Evolutionary conservation across 2,888 invertebrate species (phyloP), one percentile per base, ranked within the genome.

Genomic region (Microplitis manilae): DNA sequence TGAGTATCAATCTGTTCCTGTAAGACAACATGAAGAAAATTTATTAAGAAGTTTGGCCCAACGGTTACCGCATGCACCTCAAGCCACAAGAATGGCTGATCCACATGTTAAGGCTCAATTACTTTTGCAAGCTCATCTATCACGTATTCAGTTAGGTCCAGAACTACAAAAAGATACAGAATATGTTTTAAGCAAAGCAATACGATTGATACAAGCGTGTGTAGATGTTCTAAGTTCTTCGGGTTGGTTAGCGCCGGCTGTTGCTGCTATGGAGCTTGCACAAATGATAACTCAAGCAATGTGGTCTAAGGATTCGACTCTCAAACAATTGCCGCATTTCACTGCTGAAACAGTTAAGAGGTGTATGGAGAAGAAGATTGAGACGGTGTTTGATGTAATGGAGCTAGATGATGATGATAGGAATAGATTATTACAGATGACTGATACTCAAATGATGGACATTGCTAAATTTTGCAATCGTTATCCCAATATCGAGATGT

Each of bases 211-310:
- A 87, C 96, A 96, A 87, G 99, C 99, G 0, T 99, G 99, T 90
- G 99, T 99, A 41, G 93, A 98, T 90, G 97, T 98, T 8, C 90
- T 98, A 60, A 96, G 95, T 88, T 97, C 97, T 67, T 98, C 98
- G 85, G 99, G 99, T 50, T 99, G 99, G 99, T 92, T 99, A 71
- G 95, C 97, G 0, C 99, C 99, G 0, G 99, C 99, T 4, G 96
- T 99, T 62, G 98, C 98, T 17, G 98, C 99, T 85, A 99, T 99
- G 99, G 99, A 99, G 91, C 92, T 99, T 86, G 98, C 99, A 0
- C 99, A 99, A 91, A 99, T 99, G 99, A 96, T 97, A 1, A 99
- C 99, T 0, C 99, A 99, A 91, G 99, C 99, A 8, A 98, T 99
- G 98, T 99, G 99, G 98, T 97, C 96, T 86, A 98, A 98, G 90